Percentiles rank a stretch among this genome's conserved stretches.
These are phyloP conservation scores for Cyanistes caeruleus DNA, from an alignment of 2,113 vertebrate species.

Conservation along the genomic window DNA sequence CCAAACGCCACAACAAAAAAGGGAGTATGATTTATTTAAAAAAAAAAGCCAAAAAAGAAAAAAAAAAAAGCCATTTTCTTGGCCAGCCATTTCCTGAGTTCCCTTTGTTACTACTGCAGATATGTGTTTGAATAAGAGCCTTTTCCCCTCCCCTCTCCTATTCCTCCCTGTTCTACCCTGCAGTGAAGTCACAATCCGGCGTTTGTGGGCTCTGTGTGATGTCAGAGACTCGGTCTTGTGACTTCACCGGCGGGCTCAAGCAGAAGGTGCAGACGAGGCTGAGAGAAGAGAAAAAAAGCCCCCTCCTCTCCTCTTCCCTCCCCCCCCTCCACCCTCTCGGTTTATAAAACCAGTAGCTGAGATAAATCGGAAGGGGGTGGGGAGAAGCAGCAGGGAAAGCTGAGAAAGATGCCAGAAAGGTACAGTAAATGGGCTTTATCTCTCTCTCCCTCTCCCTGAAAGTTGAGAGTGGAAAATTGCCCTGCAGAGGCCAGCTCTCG, in stretches of 20 bases:
- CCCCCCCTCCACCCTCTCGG: background rate
- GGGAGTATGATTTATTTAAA: background rate
- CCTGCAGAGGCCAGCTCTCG: constrained; percentile 58
- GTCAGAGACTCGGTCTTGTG: constrained; percentile 79
- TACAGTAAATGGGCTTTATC: constrained; percentile 66
- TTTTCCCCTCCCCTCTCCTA: constrained; percentile 60
- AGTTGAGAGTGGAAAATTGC: constrained; percentile 69
- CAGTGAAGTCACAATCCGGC: constrained; percentile 81
- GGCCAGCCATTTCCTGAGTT: constrained; percentile 70
- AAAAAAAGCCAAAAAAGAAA: background rate
- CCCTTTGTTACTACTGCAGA: constrained; percentile 75
- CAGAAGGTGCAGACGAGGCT: constrained; percentile 76
- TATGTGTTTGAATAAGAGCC: constrained; percentile 72
- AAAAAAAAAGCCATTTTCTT: constrained; percentile 41
- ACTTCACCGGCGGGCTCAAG: constrained; percentile 76
- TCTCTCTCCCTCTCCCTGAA: constrained; percentile 57
- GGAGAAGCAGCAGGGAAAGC: constrained; percentile 69
- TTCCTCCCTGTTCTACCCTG: constrained; percentile 69
- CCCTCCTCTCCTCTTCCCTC: constrained; percentile 28
- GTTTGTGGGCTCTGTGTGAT: constrained; percentile 77
- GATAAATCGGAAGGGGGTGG: constrained; percentile 68
- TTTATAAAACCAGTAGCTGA: constrained; percentile 61
- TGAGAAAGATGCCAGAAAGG: constrained; percentile 75
- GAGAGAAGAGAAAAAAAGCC: constrained; percentile 61
- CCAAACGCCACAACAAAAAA: background rate